Evolutionary conservation across 2,113 vertebrate genomes (phyloP).

Genomic region (Callipepla squamata): DNA sequence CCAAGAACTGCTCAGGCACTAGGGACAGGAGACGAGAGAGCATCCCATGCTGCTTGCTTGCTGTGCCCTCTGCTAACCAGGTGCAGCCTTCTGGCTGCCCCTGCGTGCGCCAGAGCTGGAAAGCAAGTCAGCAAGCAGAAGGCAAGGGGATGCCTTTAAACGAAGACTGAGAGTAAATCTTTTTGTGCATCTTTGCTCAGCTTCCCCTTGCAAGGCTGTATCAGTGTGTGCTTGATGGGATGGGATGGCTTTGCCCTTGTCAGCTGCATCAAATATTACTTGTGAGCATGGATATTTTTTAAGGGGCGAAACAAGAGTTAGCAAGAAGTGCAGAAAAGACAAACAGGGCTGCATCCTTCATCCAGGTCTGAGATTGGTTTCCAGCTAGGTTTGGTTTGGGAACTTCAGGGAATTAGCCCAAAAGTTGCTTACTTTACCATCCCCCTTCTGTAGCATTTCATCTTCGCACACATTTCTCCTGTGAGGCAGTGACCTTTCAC

Average conservation of each 20-base stretch:
- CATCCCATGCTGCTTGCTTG: background rate
- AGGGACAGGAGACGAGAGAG: background rate
- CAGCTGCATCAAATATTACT: background rate
- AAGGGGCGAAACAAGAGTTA: background rate
- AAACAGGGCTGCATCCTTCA: background rate
- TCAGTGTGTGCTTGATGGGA: background rate
- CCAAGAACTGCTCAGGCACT: background rate
- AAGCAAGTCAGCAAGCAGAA: constrained; percentile 6
- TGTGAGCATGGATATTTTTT: background rate
- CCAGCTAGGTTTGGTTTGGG: background rate
- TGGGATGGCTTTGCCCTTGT: constrained; percentile 18
- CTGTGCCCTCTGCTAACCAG: background rate
- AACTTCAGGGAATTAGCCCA: background rate
- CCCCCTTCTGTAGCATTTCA: background rate
- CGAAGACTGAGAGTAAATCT: background rate
- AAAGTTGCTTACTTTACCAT: background rate
- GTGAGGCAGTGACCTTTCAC: background rate
- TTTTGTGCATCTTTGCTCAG: background rate
- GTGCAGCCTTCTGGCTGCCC: background rate
- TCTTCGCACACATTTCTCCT: background rate
- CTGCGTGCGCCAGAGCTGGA: background rate
- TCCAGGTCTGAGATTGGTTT: background rate
- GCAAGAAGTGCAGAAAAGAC: background rate
- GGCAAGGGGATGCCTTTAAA: background rate
- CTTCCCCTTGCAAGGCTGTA: background rate